A percentile compares a stretch with the other conserved stretches of the same genome.
Evolutionary conservation across 2,888 invertebrate species (phyloP).

Genomic region (Troilus luridus): DNA sequence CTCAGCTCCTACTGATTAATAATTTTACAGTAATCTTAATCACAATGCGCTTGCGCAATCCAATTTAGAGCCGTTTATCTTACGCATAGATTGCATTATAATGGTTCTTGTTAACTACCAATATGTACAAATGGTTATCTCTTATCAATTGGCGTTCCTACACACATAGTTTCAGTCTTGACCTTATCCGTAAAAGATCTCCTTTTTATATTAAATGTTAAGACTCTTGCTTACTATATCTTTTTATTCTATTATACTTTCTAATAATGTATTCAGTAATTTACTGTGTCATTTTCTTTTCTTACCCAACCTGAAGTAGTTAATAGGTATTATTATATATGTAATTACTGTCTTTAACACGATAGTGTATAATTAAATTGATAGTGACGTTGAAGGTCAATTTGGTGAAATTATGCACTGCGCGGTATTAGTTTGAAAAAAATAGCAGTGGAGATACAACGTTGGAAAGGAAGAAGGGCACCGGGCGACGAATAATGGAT

Average conservation of each 20-base stretch:
- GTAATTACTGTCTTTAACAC: not conserved
- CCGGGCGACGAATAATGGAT: too few species aligned
- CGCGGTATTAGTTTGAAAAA: too few species aligned
- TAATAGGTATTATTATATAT: too few species aligned
- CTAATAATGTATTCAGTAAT: not conserved
- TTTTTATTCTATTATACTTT: not conserved
- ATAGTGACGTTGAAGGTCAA: not conserved
- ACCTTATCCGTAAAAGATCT: not conserved
- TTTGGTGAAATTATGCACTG: too few species aligned
- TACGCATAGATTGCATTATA: not conserved
- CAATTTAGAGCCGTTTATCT: not conserved
- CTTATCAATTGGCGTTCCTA: not conserved
- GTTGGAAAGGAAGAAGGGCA: too few species aligned
- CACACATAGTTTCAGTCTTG: not conserved
- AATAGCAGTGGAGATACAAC: too few species aligned
- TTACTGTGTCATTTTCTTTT: not conserved
- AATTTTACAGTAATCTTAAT: conserved; percentile 9
- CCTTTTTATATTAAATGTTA: not conserved
- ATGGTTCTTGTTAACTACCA: not conserved
- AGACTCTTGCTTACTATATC: not conserved
- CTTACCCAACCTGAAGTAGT: too few species aligned
- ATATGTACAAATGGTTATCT: not conserved
- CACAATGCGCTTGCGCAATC: not conserved
- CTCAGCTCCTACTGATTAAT: not conserved
- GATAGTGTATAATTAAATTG: not conserved